Evolutionary conservation across 2,888 invertebrate species (phyloP).

Genomic region (Drosophila multiciliata): DNA sequence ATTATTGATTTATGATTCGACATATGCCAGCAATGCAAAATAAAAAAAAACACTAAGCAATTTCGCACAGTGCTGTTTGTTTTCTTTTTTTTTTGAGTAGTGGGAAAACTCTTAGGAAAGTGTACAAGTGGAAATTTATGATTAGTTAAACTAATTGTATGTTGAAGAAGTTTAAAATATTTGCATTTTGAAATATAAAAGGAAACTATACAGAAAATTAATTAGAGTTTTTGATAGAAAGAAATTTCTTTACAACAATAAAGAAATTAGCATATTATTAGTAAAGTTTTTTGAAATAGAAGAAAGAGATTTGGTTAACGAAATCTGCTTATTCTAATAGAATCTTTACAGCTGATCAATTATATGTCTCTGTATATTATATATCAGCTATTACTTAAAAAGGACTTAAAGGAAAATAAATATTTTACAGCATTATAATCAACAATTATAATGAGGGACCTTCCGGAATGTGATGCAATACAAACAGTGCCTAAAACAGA

Average conservation of each 20-base stretch:
- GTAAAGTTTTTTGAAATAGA: too few relatives aligned
- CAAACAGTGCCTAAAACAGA: neutral
- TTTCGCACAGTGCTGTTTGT: neutral
- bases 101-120: neutral
- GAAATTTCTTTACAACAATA: too few relatives aligned
- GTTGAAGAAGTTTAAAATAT: neutral
- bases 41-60: neutral
- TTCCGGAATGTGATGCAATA: neutral
- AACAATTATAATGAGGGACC: neutral
- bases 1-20: constrained; percentile 74
- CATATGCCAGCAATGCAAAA: constrained; percentile 35
- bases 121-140: neutral
- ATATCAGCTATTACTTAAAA: neutral
- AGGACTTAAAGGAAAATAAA: neutral
- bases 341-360: neutral
- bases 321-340: neutral
- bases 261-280: too few relatives aligned
- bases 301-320: neutral
- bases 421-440: neutral
- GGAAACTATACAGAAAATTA: too few relatives aligned
- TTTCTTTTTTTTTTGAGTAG: neutral
- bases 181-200: neutral
- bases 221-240: too few relatives aligned
- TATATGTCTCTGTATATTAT: neutral
- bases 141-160: neutral